Conservation (phyloP, 2,797 vertebrate genomes). For the Gallinago stenura region DNA sequence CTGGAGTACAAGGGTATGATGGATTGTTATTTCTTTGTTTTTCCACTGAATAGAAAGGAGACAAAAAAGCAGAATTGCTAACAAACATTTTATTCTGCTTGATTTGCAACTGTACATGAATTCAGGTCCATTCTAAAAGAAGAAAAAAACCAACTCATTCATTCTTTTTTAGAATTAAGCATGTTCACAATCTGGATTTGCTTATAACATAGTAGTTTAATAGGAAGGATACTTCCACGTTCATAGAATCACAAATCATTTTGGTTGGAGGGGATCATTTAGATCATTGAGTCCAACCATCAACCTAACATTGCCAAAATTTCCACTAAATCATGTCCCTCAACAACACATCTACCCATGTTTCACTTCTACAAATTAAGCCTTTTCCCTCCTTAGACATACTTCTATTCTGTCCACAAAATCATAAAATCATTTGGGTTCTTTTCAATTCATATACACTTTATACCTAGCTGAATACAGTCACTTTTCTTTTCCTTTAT, state of each 20-base stretch:
- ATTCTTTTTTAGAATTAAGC: not conserved
- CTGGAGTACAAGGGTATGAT: not conserved
- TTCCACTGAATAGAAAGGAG: not conserved
- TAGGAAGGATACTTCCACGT: not conserved
- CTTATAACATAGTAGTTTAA: not conserved
- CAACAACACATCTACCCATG: not conserved
- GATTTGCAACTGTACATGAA: not conserved
- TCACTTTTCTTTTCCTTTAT: not conserved
- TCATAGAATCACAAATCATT: not conserved
- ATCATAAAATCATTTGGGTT: too few relatives aligned
- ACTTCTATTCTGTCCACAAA: not conserved
- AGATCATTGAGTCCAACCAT: not conserved
- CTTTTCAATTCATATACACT: not conserved
- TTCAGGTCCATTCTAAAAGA: not conserved
- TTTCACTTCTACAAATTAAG: not conserved
- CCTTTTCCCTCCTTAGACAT: not conserved
- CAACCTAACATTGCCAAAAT: not conserved
- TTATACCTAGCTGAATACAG: not conserved
- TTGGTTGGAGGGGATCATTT: not conserved
- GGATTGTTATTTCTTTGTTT: not conserved
- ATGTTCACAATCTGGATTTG: rapidly evolving
- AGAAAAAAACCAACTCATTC: rapidly evolving
- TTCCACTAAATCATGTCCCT: not conserved
- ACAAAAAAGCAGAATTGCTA: not conserved
- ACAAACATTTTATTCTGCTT: not conserved